These are phyloP conservation scores for Latheticus oryzae DNA, from an alignment of 2,888 invertebrate species.

Conservation along the genomic window DNA sequence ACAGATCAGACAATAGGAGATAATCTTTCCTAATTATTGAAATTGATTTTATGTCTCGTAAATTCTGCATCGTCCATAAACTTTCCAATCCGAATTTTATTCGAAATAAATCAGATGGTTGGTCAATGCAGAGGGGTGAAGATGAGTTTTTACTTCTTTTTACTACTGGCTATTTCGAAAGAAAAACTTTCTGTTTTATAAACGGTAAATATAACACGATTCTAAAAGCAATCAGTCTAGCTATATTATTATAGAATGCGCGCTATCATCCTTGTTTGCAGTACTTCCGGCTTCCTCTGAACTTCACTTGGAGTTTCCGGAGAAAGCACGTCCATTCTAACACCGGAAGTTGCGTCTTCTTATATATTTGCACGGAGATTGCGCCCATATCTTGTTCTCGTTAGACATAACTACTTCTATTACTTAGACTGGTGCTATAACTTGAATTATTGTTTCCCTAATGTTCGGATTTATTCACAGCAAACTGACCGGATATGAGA, in stretches of 20 bases:
- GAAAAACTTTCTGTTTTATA: neutral
- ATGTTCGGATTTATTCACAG: conserved; percentile 36
- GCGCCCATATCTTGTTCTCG: conserved; percentile 56
- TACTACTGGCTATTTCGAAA: too few relatives aligned
- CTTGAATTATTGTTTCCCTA: conserved; percentile 43
- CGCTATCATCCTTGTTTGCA: conserved; percentile 53
- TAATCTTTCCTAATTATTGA: conserved; percentile 16
- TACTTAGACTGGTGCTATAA: conserved; percentile 44
- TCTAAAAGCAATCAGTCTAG: conserved; percentile 43
- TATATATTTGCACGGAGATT: conserved; percentile 59
- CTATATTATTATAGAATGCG: conserved; percentile 51
- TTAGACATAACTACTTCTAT: conserved; percentile 48
- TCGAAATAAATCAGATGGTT: conserved; percentile 55
- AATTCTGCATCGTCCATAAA: conserved; percentile 52
- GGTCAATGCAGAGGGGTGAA: conserved; percentile 22
- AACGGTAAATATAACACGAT: conserved; percentile 32
- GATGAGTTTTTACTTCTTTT: conserved; percentile 32
- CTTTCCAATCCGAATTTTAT: conserved; percentile 63
- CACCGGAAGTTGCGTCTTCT: conserved; percentile 54
- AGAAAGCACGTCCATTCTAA: conserved; percentile 53
- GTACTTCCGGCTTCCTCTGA: conserved; percentile 61
- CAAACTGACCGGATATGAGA: conserved; percentile 34
- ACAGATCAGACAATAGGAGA: too few relatives aligned
- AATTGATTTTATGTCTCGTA: conserved; percentile 12
- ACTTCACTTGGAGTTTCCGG: conserved; percentile 62